Base-by-base conservation (phyloP, 2,888 invertebrate genomes). In the Arrhopalites spinosus region DNA sequence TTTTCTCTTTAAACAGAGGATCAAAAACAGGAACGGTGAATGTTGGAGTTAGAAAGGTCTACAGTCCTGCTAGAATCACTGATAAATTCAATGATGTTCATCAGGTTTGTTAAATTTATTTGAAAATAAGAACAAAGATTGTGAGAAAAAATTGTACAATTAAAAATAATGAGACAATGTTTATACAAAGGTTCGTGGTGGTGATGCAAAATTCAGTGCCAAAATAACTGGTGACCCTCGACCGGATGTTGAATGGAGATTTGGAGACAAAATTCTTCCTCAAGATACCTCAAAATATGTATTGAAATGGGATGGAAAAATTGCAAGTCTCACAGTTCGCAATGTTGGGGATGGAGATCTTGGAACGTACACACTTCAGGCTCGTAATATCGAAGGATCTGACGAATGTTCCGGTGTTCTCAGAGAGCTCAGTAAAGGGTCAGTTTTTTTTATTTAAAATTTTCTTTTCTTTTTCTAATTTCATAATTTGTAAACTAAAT, bases 171-270 rank as follows among this genome's bases (percentile, higher is more conserved):
- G n/a, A n/a, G n/a, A n/a, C n/a, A n/a, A n/a, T n/a, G n/a, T n/a
- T n/a, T n/a, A n/a, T n/a, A n/a, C n/a, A 56, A 36, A 63, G 64
- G 64, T 93, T 20, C 91, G 92, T 20, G 90, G 89, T 45, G 90
- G 90, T 84, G 93, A 94, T 85, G 93, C 92, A 1, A 94, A 94
- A 84, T 92, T 95, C 86, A 89, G 91, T 0, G 94, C 92, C 0
- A 90, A 93, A 1, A 90, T 95, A 0, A 89, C 88, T 70, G 95
- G 95, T 11, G 89, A 94, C 2, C 95, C 95, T 0, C 88, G 89
- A 63, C 96, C 97, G 0, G 93, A 94, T 13, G 89, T 97, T 25
- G 87, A 89, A 0, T 98, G 97, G 97, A 93, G 90, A 86, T 93
- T 92, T 86, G 90, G 95, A 86, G 94, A 93, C 8, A 88, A 89